These are phyloP conservation scores for Myxocyprinus asiaticus DNA, from an alignment of 2,113 vertebrate genomes.

Conservation along the genomic window DNA sequence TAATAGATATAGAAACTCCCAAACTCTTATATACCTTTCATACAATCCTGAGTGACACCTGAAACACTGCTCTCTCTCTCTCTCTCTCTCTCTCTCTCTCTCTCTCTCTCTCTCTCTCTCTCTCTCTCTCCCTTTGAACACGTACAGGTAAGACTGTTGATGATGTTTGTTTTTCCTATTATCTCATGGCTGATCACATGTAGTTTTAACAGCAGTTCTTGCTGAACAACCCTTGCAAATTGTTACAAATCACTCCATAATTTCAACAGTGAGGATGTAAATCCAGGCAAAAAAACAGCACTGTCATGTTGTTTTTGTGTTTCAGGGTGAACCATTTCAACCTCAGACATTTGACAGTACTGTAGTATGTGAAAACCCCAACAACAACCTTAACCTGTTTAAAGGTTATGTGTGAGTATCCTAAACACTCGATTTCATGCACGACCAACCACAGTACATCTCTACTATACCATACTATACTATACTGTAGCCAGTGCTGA, in stretches of 20 bases:
- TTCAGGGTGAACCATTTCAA: constrained; percentile 65
- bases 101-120: too few species aligned
- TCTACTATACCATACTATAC: too few species aligned
- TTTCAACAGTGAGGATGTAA: too few species aligned
- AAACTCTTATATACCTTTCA: background rate
- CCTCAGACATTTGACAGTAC: constrained; percentile 79
- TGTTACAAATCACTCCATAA: background rate
- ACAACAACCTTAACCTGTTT: constrained; percentile 87
- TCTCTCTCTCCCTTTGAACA: too few species aligned
- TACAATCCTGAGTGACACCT: background rate
- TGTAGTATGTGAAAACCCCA: constrained; percentile 89
- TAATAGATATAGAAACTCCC: background rate
- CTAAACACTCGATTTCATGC: constrained; percentile 49
- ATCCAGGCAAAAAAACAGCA: background rate
- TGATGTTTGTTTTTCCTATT: too few species aligned
- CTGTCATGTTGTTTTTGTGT: constrained; percentile 13
- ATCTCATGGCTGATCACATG: too few species aligned
- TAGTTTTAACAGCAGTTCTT: too few species aligned
- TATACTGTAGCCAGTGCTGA: too few species aligned
- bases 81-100: too few species aligned
- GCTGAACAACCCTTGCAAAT: too few species aligned
- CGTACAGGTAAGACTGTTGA: too few species aligned
- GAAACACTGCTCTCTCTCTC: too few species aligned
- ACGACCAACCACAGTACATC: constrained; percentile 30
- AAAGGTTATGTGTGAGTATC: constrained; percentile 84